Percentiles rank a stretch among this genome's conserved stretches.
Conservation (phyloP, 2,113 vertebrate genomes). For the Trematocara marginatum region DNA sequence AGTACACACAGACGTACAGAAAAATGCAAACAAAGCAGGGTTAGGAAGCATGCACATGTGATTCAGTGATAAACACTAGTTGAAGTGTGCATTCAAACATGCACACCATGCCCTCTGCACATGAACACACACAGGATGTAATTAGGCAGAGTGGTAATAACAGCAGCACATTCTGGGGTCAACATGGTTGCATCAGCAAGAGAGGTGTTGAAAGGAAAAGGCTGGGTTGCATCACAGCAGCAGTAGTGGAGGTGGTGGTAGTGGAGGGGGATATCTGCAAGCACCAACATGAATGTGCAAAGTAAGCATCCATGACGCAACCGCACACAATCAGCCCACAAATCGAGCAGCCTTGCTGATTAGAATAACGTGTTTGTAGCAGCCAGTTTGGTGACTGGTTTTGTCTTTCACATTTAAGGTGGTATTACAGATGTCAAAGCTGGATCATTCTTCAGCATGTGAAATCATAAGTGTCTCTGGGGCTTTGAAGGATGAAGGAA, state of each 20-base stretch:
- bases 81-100: conserved; percentile 14
- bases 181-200: conserved; percentile 37
- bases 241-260: neutral
- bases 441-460: neutral
- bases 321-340: neutral
- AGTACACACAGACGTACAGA: conserved; percentile 8
- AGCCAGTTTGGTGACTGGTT: neutral
- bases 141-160: conserved; percentile 34
- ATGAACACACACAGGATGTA: conserved; percentile 40
- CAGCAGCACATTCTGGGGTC: conserved; percentile 1
- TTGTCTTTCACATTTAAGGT: neutral
- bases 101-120: neutral
- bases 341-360: neutral
- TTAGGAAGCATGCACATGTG: neutral
- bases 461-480: neutral
- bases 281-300: conserved; percentile 36
- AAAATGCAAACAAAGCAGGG: neutral
- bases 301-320: conserved; percentile 38
- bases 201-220: conserved; percentile 14
- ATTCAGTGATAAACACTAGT: conserved; percentile 17
- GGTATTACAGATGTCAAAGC: neutral
- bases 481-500: neutral
- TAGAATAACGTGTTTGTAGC: neutral
- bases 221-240: conserved; percentile 42
- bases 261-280: conserved; percentile 21